Evolutionary conservation across 2,113 vertebrate species (phyloP).

Genomic region (Tragelaphus buxtoni): DNA sequence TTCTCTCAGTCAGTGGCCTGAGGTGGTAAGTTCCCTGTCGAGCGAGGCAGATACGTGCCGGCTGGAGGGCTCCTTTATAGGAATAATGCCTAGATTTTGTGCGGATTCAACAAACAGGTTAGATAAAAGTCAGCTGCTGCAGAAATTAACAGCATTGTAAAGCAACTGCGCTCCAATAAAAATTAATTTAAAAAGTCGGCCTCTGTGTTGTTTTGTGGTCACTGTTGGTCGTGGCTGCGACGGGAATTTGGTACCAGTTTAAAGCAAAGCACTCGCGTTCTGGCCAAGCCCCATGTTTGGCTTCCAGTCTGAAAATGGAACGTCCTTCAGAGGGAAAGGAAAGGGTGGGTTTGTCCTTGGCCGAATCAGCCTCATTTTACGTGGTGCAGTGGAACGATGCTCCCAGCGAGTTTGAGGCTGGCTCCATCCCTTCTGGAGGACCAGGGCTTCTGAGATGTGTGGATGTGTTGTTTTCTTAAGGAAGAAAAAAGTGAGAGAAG

Average conservation of each 20-base stretch:
- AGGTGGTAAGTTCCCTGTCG: background rate
- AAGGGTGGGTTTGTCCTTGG: fast-evolving
- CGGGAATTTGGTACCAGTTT: background rate
- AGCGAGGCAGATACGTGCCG: background rate
- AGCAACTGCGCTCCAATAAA: background rate
- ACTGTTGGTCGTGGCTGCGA: fast-evolving
- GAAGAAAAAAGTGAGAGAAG: background rate
- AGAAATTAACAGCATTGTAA: background rate
- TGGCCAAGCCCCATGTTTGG: background rate
- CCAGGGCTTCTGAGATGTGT: background rate
- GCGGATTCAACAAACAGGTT: background rate
- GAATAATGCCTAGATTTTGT: background rate
- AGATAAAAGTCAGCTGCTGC: background rate
- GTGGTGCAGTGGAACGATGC: background rate
- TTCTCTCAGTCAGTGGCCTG: background rate
- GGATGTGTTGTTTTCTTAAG: fast-evolving
- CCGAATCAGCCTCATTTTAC: background rate
- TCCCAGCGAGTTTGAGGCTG: fast-evolving
- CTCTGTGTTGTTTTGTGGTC: fast-evolving
- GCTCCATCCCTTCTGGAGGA: background rate
- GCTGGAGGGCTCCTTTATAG: background rate
- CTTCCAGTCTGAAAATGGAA: background rate
- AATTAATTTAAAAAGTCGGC: background rate
- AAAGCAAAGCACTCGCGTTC: fast-evolving
- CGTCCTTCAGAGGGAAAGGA: background rate